These are phyloP conservation scores for Noturus placidus DNA, from an alignment of 2,113 vertebrate genomes.

Conservation along the genomic window DNA sequence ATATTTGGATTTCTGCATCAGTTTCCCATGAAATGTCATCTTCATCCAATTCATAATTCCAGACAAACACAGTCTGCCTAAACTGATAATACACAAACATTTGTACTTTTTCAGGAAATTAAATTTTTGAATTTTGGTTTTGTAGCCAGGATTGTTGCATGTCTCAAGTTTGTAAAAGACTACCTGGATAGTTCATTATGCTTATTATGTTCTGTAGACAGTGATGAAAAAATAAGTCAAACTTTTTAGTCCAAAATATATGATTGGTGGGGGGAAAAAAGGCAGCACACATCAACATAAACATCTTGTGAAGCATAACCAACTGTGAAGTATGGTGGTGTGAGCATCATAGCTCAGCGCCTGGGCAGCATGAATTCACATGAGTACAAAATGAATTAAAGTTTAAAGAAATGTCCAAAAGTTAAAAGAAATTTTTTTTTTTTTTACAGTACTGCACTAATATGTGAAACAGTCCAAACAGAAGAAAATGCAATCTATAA, in stretches of 20 bases:
- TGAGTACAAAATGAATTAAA: neutral
- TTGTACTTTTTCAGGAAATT: neutral
- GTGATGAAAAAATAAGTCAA: neutral
- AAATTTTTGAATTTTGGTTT: neutral
- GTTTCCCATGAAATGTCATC: neutral
- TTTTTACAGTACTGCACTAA: neutral
- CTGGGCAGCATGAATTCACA: neutral
- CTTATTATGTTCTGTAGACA: neutral
- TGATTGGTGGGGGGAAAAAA: neutral
- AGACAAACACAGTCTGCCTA: neutral
- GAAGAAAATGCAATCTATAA: neutral
- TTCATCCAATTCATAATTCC: neutral
- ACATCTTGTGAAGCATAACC: too few species aligned
- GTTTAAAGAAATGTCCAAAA: neutral
- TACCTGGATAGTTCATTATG: neutral
- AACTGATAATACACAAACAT: neutral
- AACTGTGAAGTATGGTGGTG: neutral
- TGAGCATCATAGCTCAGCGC: neutral
- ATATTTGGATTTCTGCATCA: neutral
- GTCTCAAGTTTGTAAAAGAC: neutral
- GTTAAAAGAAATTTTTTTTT: too few species aligned
- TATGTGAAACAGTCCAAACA: neutral
- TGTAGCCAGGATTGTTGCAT: neutral
- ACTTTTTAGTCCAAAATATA: neutral
- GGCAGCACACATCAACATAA: neutral